Conservation (phyloP, 2,888 invertebrate species). For the Eupithecia exiguata region DNA sequence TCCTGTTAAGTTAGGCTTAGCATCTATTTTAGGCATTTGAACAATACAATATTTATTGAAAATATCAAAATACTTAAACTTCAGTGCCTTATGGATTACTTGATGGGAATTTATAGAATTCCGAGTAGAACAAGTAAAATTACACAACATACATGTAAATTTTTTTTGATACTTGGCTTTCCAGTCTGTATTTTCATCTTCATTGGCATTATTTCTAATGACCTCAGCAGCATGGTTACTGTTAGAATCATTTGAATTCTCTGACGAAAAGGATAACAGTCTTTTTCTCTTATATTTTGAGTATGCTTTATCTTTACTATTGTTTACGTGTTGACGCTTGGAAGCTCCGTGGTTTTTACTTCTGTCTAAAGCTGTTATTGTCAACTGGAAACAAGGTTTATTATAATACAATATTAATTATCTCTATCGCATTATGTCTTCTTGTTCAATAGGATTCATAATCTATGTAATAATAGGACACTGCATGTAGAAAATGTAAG, state of each 20-base stretch:
- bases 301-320: conserved; percentile 5
- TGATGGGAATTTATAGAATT: conserved; percentile 38
- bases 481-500: background rate
- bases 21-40: conserved; percentile 58
- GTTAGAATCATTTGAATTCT: conserved; percentile 15
- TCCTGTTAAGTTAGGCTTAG: conserved; percentile 61
- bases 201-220: background rate
- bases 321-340: background rate
- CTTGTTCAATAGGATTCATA: background rate
- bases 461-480: background rate
- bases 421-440: background rate
- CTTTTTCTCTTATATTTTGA: conserved; percentile 11
- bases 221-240: conserved; percentile 1
- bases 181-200: conserved; percentile 43
- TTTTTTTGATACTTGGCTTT: conserved; percentile 50
- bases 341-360: background rate
- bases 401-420: background rate
- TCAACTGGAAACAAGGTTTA: background rate
- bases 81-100: conserved; percentile 37
- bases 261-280: conserved; percentile 20
- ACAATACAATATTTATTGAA: conserved; percentile 58
- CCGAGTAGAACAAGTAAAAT: conserved; percentile 34
- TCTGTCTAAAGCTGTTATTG: background rate
- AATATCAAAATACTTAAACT: conserved; percentile 48
- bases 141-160: conserved; percentile 58